Percentiles rank a stretch among this genome's conserved stretches.
Conservation (phyloP, 2,113 vertebrate species). For the Pygoscelis adeliae region DNA sequence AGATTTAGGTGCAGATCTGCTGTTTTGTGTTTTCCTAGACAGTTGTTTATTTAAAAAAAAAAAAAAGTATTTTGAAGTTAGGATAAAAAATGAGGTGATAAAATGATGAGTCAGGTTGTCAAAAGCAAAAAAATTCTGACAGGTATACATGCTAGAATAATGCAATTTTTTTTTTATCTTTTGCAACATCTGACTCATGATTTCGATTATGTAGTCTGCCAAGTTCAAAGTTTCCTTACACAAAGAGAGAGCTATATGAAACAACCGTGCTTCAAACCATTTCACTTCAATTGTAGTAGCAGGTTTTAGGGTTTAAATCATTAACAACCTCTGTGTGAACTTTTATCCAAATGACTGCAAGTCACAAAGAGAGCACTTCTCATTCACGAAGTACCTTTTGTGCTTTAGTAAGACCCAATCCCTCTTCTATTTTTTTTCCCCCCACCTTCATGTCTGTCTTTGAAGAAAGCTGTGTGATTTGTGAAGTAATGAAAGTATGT, state of each 20-base stretch:
- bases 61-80: conserved; percentile 24
- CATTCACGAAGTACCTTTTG: conserved; percentile 74
- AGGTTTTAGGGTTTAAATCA: conserved; percentile 83
- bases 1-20: neutral
- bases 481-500: conserved; percentile 74
- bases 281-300: conserved; percentile 78
- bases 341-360: conserved; percentile 81
- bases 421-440: conserved; percentile 43
- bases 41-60: conserved; percentile 18
- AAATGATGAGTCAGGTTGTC: conserved; percentile 69
- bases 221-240: conserved; percentile 76
- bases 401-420: conserved; percentile 68
- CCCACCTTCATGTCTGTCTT: conserved; percentile 70
- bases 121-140: conserved; percentile 41
- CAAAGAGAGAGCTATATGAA: conserved; percentile 72
- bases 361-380: conserved; percentile 73
- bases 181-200: conserved; percentile 72
- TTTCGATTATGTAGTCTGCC: conserved; percentile 70
- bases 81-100: conserved; percentile 58
- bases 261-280: conserved; percentile 70
- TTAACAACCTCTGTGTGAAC: conserved; percentile 80
- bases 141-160: conserved; percentile 64
- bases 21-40: neutral
- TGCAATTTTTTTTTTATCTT: conserved; percentile 40
- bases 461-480: conserved; percentile 77